Percentiles rank a stretch among this genome's conserved stretches.
phyloP scores from a whole-genome alignment of 2,888 invertebrate genomes.

The Aplocera efformata region DNA sequence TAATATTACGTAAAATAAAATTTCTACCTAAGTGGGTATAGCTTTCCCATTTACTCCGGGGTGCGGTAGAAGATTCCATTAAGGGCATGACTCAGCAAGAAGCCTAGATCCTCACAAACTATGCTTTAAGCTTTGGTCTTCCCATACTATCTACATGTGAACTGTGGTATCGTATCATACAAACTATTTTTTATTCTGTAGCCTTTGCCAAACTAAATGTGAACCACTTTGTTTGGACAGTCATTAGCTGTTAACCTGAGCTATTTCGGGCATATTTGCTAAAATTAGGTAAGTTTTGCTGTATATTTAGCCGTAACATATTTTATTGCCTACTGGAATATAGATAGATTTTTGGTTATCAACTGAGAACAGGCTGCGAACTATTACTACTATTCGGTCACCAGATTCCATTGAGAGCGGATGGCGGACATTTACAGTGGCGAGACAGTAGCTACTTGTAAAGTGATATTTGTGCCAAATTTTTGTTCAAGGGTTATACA shows the following conservation, averaged over 20 bases:
- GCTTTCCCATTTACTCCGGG: slow-evolving; percentile 21
- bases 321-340: no score
- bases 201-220: slow-evolving; percentile 47
- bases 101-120: slow-evolving; percentile 2
- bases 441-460: no score
- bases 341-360: no score
- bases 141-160: slow-evolving; percentile 15
- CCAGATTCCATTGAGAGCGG: background rate
- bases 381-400: background rate
- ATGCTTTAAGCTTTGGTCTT: no score
- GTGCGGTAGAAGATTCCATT: slow-evolving; percentile 41
- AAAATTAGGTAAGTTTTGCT: slow-evolving; percentile 28
- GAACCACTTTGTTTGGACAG: slow-evolving; percentile 52
- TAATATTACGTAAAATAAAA: no score
- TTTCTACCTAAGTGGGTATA: background rate
- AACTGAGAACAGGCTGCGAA: background rate
- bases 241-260: slow-evolving; percentile 47
- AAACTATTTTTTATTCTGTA: slow-evolving; percentile 25
- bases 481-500: no score
- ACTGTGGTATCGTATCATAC: slow-evolving; percentile 5
- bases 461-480: no score
- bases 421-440: no score
- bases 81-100: slow-evolving; percentile 45
- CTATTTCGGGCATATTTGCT: slow-evolving; percentile 40
- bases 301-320: slow-evolving; percentile 2